Evolutionary conservation across 2,113 vertebrate species (phyloP).

Genomic region (Lanius collurio): DNA sequence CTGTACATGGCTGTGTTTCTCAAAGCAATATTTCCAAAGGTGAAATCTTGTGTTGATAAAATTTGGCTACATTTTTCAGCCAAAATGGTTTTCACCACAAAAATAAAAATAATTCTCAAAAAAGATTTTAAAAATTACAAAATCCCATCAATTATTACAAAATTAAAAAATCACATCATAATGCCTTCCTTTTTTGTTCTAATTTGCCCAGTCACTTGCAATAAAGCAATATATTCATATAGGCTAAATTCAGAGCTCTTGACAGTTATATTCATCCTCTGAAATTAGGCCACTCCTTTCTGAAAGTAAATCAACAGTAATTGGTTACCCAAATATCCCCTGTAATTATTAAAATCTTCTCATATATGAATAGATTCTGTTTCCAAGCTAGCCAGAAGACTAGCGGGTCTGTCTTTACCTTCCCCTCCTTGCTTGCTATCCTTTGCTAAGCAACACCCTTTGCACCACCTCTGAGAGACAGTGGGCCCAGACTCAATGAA

Average conservation of each 20-base stretch:
- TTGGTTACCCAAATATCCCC: neutral
- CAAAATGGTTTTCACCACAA: neutral
- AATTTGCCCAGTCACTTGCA: neutral
- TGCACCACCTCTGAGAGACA: neutral
- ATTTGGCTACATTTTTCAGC: neutral
- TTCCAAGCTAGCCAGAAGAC: neutral
- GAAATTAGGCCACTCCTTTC: neutral
- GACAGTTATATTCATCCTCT: fast-evolving
- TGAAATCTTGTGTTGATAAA: neutral
- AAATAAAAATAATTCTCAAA: neutral
- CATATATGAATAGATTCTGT: neutral
- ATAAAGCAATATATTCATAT: neutral
- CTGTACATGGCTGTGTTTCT: neutral
- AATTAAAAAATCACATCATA: neutral
- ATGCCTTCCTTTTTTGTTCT: neutral
- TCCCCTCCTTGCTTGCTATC: neutral
- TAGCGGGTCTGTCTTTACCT: neutral
- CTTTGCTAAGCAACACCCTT: neutral
- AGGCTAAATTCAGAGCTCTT: neutral
- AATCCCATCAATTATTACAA: neutral
- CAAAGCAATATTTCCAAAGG: neutral
- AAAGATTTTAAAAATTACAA: neutral
- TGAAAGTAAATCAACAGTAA: neutral
- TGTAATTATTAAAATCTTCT: neutral
- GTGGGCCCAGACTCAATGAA: neutral